These are phyloP conservation scores for Perdix hodgsoniae DNA, from an alignment of 2,797 vertebrate genomes.

Conservation along the genomic window DNA sequence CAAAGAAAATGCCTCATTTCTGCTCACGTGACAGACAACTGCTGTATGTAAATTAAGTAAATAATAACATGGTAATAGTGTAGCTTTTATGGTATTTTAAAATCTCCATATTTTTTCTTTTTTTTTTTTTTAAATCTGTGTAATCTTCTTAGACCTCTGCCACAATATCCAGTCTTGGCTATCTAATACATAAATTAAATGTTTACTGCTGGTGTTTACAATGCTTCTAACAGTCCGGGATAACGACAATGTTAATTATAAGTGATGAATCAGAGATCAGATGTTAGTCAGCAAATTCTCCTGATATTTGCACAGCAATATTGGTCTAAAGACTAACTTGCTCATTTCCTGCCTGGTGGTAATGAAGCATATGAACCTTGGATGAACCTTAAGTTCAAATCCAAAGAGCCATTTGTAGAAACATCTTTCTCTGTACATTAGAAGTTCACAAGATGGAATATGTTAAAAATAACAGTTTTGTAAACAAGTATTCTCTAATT, in stretches of 20 bases:
- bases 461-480: neutral
- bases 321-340: constrained; percentile 38
- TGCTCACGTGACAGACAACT: neutral
- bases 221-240: neutral
- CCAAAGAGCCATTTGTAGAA: neutral
- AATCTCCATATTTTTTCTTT: neutral
- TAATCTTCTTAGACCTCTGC: neutral
- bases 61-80: neutral
- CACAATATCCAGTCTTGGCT: neutral
- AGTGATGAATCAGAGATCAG: constrained; percentile 41
- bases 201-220: constrained; percentile 35
- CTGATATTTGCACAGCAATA: constrained; percentile 28
- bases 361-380: constrained; percentile 54
- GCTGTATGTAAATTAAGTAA: neutral
- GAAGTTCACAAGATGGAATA: neutral
- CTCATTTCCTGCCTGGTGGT: constrained; percentile 63
- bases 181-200: neutral
- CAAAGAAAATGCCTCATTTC: neutral
- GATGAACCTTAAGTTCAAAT: constrained; percentile 30
- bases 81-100: neutral
- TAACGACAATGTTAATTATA: constrained; percentile 4
- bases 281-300: constrained; percentile 65
- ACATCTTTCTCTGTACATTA: neutral
- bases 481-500: neutral
- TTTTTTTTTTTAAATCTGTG: neutral